phyloP scores from a whole-genome alignment of 2,888 invertebrate species.

The Baccha elongata region DNA sequence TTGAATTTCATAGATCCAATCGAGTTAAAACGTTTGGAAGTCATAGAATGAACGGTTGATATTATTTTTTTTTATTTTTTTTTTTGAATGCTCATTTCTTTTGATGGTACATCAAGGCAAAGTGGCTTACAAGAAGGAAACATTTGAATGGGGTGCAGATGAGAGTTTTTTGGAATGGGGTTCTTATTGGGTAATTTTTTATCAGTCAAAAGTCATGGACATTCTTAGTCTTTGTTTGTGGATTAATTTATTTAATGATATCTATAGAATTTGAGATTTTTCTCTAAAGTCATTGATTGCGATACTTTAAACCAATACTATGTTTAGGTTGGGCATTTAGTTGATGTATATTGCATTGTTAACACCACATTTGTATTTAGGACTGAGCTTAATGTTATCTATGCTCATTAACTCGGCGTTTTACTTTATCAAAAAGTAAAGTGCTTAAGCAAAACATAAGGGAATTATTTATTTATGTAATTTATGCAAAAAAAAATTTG shows the following conservation, averaged over 20 bases:
- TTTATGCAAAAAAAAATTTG: no score
- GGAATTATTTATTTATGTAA: no score
- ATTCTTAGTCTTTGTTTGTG: constrained; percentile 47
- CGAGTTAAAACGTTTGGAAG: constrained; percentile 76
- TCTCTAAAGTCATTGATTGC: no score
- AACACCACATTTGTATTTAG: no score
- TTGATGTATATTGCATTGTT: no score
- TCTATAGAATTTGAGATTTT: constrained; percentile 55
- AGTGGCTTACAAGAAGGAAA: no score
- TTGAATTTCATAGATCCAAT: constrained; percentile 75
- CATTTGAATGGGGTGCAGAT: constrained; percentile 40
- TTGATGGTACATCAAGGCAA: constrained; percentile 43
- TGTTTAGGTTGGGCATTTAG: no score
- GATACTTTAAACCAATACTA: no score
- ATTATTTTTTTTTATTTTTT: constrained; percentile 23
- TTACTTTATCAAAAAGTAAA: no score
- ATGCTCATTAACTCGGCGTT: no score
- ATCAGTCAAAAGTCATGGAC: constrained; percentile 50
- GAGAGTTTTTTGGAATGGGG: constrained; percentile 24
- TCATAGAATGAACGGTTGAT: constrained; percentile 31
- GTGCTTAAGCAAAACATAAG: no score
- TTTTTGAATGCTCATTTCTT: constrained; percentile 56
- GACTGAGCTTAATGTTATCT: no score
- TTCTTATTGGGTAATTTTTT: constrained; percentile 29
- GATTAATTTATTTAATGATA: constrained; percentile 69